Percentiles rank a stretch among this genome's conserved stretches.
These are phyloP conservation scores for Pollenia angustigena DNA, from an alignment of 2,888 invertebrate species.

Conservation along the genomic window DNA sequence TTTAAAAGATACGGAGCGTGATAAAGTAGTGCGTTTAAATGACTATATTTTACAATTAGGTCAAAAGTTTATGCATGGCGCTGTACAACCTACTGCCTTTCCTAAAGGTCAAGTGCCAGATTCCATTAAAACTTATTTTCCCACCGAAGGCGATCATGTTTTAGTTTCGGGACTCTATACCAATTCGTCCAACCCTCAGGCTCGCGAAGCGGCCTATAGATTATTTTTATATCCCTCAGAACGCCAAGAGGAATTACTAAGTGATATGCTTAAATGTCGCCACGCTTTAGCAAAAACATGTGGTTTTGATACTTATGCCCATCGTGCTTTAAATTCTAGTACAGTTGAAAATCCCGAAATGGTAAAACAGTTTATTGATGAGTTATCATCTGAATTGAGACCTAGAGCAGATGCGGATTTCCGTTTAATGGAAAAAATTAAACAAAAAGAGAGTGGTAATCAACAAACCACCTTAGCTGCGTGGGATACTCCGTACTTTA, in stretches of 20 bases:
- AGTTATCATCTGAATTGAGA: constrained; percentile 89
- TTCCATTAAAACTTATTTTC: constrained; percentile 88
- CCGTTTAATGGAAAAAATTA: constrained; percentile 90
- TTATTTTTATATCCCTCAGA: constrained; percentile 92
- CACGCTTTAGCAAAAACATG: constrained; percentile 93
- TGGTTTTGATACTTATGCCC: constrained; percentile 95
- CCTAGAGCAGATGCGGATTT: constrained; percentile 91
- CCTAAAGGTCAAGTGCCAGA: constrained; percentile 88
- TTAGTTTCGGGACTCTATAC: constrained; percentile 92
- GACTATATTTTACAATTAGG: constrained; percentile 93
- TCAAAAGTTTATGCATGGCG: constrained; percentile 92
- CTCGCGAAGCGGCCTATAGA: constrained; percentile 94
- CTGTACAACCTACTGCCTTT: constrained; percentile 89
- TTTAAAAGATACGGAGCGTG: constrained; percentile 89
- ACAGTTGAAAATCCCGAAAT: constrained; percentile 92
- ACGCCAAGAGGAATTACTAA: constrained; percentile 90
- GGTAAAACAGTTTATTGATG: constrained; percentile 92
- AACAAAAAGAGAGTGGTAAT: constrained; percentile 83
- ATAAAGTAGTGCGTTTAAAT: constrained; percentile 93
- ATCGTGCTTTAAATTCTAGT: constrained; percentile 94
- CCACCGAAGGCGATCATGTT: constrained; percentile 89
- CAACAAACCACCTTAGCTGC: constrained; percentile 84
- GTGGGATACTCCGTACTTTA: constrained; percentile 96
- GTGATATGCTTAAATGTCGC: constrained; percentile 89
- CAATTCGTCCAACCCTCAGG: constrained; percentile 91